These are phyloP conservation scores for Sebastes nivosus DNA, from an alignment of 2,797 vertebrate species.

Conservation along the genomic window DNA sequence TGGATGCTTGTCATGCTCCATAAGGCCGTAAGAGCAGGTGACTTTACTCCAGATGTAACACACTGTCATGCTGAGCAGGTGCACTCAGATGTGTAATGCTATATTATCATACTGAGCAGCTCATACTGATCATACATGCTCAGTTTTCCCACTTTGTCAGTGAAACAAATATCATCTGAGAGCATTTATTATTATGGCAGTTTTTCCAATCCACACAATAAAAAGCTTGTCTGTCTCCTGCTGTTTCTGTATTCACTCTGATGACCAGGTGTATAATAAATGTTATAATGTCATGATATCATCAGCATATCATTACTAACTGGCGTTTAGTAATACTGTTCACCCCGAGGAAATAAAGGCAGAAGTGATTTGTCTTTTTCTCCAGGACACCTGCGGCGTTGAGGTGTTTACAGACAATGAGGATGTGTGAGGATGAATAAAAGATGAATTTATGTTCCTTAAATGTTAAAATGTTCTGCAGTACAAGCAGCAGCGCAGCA, in stretches of 20 bases:
- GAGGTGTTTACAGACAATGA: too few relatives aligned
- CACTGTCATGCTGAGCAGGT: not conserved
- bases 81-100: constrained; percentile 4
- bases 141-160: not conserved
- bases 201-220: not conserved
- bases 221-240: not conserved
- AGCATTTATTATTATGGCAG: too few relatives aligned
- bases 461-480: not conserved
- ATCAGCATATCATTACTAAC: not conserved
- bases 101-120: constrained; percentile 3
- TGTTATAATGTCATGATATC: not conserved
- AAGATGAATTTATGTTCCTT: not conserved
- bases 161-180: too few relatives aligned
- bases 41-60: constrained; percentile 5
- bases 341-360: not conserved
- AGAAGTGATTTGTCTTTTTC: not conserved
- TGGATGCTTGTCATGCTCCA: not conserved
- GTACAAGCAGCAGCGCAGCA: too few relatives aligned
- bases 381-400: not conserved
- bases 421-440: not conserved
- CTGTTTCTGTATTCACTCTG: not conserved
- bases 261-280: not conserved
- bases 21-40: not conserved
- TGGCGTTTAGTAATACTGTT: not conserved
- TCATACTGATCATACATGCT: not conserved